Evolutionary conservation across 1,140 invertebrate genomes (phyloP), one percentile per base, ranked within the genome.

Genomic region (Mya arenaria): DNA sequence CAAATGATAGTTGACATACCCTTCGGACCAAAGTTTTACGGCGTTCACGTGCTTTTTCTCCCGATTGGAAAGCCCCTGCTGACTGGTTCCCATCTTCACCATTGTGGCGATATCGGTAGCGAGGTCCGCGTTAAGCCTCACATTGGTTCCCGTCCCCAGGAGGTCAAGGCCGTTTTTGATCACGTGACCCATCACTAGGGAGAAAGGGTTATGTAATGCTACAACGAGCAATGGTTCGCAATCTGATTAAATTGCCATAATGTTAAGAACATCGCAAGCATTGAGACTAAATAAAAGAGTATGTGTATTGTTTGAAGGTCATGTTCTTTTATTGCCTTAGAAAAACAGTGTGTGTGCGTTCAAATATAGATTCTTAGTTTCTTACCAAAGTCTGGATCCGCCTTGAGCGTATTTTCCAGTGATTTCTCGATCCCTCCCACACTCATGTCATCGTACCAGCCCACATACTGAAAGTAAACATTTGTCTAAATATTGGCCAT

Each of bases 351-450:
- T n/a, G n/a, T n/a, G n/a, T n/a, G n/a, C n/a, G n/a, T n/a, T n/a
- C n/a, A n/a, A n/a, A n/a, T n/a, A n/a, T n/a, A n/a, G n/a, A n/a
- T n/a, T n/a, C n/a, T n/a, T n/a, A n/a, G n/a, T n/a, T n/a, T 82
- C 83, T 89, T 87, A 94, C 94, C 91, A 89, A 94, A 94, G 71
- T 93, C 87, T 19, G 93, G 92, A 89, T 95, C 94, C 28, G 93
- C 90, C 25, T 86, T 79, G 5, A 91, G 79, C 88, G 94, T 92
- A 69, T 92, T 92, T n/a, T 91, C 81, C 30, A 93, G 23, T 0
- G 93, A 92, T 30, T 86, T 87, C 41, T 90, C 90, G 28, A 95
- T 85, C n/a, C 94, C 94, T 58, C 93, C 94, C 10, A 94, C 74
- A 56, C 86, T 86, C 17, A 84, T 84, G 78, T 94, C 93, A 83